These are phyloP conservation scores for Axea sp. DNA, from an alignment of 2,888 invertebrate species.

Conservation along the genomic window DNA sequence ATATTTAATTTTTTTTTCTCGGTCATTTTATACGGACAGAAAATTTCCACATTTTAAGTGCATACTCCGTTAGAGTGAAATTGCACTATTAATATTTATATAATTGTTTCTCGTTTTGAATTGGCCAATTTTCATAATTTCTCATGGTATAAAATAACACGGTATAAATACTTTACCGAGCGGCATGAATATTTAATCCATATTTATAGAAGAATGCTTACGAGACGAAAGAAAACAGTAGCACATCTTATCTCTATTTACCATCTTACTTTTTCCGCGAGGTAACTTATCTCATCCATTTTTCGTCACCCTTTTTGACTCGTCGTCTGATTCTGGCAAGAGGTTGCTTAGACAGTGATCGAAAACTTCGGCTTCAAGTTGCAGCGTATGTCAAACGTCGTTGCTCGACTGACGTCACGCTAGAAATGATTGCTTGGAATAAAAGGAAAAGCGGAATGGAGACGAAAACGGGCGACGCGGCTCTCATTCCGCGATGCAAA, in stretches of 20 bases:
- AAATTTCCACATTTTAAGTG: no score
- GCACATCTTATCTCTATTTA: conserved; percentile 5
- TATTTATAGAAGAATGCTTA: not conserved
- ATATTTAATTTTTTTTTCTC: no score
- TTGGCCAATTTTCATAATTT: no score
- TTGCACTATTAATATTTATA: no score
- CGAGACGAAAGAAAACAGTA: not conserved
- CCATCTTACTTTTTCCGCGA: not conserved
- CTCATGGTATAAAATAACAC: no score
- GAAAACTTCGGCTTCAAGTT: not conserved
- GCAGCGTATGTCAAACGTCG: conserved; percentile 21
- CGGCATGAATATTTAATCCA: not conserved
- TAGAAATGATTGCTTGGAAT: conserved; percentile 9
- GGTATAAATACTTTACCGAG: no score
- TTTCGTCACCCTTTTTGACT: conserved; percentile 19
- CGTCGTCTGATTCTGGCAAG: conserved; percentile 27
- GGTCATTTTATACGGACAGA: no score
- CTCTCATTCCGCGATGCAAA: conserved; percentile 25
- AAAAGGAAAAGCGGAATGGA: conserved; percentile 1
- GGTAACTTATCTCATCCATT: conserved; percentile 14
- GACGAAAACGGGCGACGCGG: not conserved
- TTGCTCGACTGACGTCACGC: conserved; percentile 4
- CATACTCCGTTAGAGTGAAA: no score
- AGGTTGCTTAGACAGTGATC: conserved; percentile 25
- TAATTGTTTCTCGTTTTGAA: no score